Percentiles rank a stretch among this genome's conserved stretches.
Evolutionary conservation across 2,113 vertebrate species (phyloP).

Genomic region (Vulpes ferrilata): DNA sequence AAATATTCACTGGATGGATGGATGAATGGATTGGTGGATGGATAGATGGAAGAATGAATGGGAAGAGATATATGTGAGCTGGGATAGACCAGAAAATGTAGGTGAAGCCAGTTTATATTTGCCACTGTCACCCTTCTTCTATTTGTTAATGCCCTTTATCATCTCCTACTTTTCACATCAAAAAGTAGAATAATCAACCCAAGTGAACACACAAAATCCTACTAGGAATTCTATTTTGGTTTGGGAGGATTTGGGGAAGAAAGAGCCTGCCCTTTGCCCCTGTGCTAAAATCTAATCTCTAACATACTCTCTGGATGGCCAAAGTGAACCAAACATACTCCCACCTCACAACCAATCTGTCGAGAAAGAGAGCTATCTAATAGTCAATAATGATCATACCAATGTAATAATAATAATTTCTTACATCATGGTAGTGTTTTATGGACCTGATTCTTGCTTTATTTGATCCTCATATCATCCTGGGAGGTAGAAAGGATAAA

Average conservation of each 20-base stretch:
- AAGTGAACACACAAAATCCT: neutral
- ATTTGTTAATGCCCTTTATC: neutral
- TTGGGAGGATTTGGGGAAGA: neutral
- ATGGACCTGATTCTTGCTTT: neutral
- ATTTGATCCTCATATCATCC: neutral
- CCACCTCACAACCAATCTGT: neutral
- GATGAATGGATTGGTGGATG: neutral
- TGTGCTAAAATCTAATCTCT: neutral
- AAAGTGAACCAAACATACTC: neutral
- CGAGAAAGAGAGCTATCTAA: neutral
- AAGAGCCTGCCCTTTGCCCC: neutral
- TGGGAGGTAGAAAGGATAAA: neutral
- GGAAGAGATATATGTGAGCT: neutral
- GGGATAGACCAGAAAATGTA: neutral
- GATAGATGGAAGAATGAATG: neutral
- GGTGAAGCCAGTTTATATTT: neutral
- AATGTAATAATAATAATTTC: neutral
- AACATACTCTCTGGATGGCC: neutral
- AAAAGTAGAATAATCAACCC: neutral
- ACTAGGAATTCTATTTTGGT: neutral
- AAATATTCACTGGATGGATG: neutral
- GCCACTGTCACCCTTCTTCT: neutral
- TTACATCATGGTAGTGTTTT: neutral
- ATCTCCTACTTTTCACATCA: neutral
- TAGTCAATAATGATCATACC: neutral